Evolutionary conservation across 2,113 vertebrate species (phyloP).

Genomic region (Nothobranchius kuhntae): DNA sequence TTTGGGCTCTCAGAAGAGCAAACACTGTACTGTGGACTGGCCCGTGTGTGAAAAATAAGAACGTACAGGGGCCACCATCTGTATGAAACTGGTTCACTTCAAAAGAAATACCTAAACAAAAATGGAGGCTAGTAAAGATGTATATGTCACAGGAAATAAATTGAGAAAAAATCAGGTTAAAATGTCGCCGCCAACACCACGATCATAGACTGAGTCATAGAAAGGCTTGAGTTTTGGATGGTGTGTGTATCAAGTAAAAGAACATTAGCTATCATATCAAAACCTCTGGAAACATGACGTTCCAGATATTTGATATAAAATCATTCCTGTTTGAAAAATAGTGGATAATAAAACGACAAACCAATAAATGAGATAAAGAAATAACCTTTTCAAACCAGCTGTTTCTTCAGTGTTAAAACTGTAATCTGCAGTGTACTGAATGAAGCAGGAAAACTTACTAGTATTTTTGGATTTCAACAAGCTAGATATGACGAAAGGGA

Average conservation of each 20-base stretch:
- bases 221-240: conserved; percentile 40
- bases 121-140: conserved; percentile 19
- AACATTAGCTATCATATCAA: conserved; percentile 43
- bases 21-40: conserved; percentile 30
- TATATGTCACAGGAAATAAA: conserved; percentile 28
- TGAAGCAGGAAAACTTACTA: conserved; percentile 99
- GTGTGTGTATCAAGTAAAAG: conserved; percentile 39
- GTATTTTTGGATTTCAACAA: conserved; percentile 99
- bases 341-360: conserved; percentile 83
- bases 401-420: conserved; percentile 96
- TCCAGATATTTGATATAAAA: conserved; percentile 50
- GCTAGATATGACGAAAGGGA: conserved; percentile 99
- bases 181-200: conserved; percentile 32
- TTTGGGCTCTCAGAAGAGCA: neutral
- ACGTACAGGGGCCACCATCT: conserved; percentile 45
- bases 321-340: conserved; percentile 54
- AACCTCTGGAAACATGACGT: conserved; percentile 55
- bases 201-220: conserved; percentile 26
- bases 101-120: conserved; percentile 23
- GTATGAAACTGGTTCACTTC: conserved; percentile 53
- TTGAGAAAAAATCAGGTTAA: conserved; percentile 39
- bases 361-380: conserved; percentile 81
- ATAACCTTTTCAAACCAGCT: conserved; percentile 89
- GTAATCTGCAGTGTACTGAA: conserved; percentile 99
- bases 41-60: conserved; percentile 17